Conservation (phyloP, 2,113 vertebrate species). For the Gorsachius goisagi region DNA sequence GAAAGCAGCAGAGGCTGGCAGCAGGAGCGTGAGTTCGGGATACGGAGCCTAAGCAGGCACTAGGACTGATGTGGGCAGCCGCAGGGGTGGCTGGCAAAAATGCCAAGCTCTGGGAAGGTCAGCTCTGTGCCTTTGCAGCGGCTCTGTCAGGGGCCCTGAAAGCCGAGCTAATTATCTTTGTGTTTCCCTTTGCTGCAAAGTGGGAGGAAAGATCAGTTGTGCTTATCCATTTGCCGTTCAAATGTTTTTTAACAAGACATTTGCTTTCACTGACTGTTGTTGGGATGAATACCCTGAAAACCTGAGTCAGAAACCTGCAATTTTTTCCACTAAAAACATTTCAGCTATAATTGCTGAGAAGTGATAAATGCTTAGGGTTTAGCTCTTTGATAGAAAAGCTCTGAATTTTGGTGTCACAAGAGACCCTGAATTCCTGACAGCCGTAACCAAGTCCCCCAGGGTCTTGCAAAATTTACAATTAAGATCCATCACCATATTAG, state of each 20-base stretch:
- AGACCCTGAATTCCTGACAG: not conserved
- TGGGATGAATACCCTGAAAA: not conserved
- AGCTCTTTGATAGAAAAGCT: not conserved
- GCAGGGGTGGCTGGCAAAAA: not conserved
- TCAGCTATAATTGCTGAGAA: not conserved
- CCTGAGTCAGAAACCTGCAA: not conserved
- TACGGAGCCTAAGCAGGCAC: not conserved
- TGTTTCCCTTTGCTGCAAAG: not conserved
- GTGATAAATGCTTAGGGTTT: not conserved
- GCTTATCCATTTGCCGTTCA: not conserved
- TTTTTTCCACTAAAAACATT: not conserved
- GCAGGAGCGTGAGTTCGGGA: accelerated
- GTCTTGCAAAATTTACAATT: not conserved
- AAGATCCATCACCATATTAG: not conserved
- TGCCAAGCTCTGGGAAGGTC: not conserved
- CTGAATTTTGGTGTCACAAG: not conserved
- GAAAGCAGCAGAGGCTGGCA: not conserved
- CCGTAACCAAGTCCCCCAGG: not conserved
- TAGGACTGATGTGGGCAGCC: not conserved
- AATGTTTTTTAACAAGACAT: not conserved
- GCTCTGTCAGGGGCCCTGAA: not conserved
- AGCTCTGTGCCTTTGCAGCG: not conserved
- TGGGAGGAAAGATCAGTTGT: not conserved
- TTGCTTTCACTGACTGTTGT: not conserved
- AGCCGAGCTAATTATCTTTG: not conserved